Evolutionary conservation across 2,797 vertebrate genomes (phyloP).

Genomic region (Phalanger gymnotis): DNA sequence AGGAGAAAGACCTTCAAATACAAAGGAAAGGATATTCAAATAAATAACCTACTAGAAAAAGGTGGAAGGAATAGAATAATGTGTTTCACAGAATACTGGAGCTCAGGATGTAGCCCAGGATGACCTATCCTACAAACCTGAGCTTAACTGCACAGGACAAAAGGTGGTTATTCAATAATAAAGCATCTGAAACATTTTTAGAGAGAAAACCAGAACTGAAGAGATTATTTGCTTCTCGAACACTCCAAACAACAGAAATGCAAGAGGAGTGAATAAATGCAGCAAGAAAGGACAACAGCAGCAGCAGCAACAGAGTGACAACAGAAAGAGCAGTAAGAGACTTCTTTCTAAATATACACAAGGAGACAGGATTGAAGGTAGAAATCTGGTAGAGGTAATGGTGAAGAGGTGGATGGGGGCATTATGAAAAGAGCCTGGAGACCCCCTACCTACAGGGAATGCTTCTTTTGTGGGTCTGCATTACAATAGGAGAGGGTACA

Average conservation of each 20-base stretch:
- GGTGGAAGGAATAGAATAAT: not conserved
- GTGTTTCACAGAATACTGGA: not conserved
- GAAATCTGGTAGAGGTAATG: not conserved
- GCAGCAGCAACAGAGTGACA: not conserved
- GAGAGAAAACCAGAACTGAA: no score
- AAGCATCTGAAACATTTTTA: no score
- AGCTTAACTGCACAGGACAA: not conserved
- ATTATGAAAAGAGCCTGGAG: not conserved
- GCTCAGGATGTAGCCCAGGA: not conserved
- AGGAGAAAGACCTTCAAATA: not conserved
- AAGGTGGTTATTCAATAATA: no score
- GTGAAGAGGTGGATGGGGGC: not conserved
- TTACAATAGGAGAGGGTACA: not conserved
- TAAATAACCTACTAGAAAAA: not conserved
- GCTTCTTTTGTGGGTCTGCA: not conserved
- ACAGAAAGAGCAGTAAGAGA: not conserved
- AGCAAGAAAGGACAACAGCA: not conserved
- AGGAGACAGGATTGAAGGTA: no score
- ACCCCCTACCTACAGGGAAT: not conserved
- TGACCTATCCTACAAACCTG: not conserved
- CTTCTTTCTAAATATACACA: no score
- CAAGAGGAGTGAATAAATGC: not conserved
- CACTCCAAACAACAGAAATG: not conserved
- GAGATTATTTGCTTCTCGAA: no score
- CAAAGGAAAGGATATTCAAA: not conserved